Evolutionary conservation across 64 coral and sea anemone genomes (phyloP), one percentile per base, ranked within the genome.

Genomic region (Orbicella faveolata): DNA sequence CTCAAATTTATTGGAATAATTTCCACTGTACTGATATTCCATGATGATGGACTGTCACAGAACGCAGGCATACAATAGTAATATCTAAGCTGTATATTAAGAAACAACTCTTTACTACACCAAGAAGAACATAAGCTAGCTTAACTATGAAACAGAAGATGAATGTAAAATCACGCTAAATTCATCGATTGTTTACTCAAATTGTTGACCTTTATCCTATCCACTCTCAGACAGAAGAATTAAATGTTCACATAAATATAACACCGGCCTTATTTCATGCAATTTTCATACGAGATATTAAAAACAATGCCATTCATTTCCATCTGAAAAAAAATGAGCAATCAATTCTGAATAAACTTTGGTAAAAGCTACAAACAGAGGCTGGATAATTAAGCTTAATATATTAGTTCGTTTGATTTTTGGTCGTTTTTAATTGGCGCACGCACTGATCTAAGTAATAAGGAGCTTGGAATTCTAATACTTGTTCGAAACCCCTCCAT

Each of bases 281-380:
- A 78, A 23, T 79, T 81, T 52, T 30, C 73, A 2, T 9, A 16
- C 4, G 17, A 39, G 20, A 73, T 85, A n/a, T 70, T 70, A 6
- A 41, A 48, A 19, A 30, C 35, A 85, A 52, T 85, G 35, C 39
- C n/a, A 72, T 20, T 73, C 10, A 70, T 14, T 70, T 51, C 65
- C 37, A 68, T 52, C 64, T 35, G 65, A 21, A 37, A 67, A 25
- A 82, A 63, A 78, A 85, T 17, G 65, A 73, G 82, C 82, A 85
- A 73, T 85, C 82, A 33, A 85, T 52, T 26, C 70, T 11, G 39
- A 39, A n/a, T 23, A 4, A 70, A 26, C 67, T 26, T 70, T 70
- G 21, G 21, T n/a, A 11, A 23, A 11, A 26, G 4, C 21, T 11
- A 64, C 20, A 64, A 68, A 25, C 14, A 48, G 34, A 20, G 20